phyloP scores from a whole-genome alignment of 2,797 vertebrate genomes.

The Peromyscus melanophrys region DNA sequence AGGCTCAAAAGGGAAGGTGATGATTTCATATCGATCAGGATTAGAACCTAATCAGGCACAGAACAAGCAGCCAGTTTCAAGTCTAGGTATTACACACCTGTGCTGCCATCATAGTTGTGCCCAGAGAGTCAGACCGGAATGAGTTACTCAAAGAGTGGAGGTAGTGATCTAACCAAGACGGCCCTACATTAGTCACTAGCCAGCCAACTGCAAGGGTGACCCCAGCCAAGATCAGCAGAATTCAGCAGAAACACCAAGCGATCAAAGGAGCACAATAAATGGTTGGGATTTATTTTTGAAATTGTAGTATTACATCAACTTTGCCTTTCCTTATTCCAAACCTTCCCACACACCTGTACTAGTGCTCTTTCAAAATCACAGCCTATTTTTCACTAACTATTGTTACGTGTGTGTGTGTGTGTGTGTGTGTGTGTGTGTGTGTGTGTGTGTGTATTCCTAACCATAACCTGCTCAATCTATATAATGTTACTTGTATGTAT shows the following conservation, averaged over 20 bases:
- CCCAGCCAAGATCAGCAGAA: not conserved
- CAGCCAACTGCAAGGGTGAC: not conserved
- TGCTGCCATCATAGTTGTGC: not conserved
- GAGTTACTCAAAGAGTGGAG: not conserved
- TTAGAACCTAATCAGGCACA: not conserved
- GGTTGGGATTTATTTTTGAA: not conserved
- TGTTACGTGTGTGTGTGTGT: not conserved
- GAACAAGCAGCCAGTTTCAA: not conserved
- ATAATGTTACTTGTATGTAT: not conserved
- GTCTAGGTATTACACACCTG: not conserved
- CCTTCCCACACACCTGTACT: not conserved
- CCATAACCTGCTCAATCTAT: not conserved
- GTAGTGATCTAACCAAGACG: not conserved
- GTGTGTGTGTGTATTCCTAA: not conserved
- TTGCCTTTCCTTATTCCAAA: not conserved
- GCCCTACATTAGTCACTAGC: not conserved
- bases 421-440: not conserved
- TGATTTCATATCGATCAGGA: not conserved
- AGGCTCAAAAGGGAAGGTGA: not conserved
- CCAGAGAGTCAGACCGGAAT: not conserved
- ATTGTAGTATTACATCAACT: not conserved
- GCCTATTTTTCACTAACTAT: not conserved
- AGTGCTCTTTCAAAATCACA: not conserved
- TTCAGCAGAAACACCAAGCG: not conserved
- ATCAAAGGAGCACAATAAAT: not conserved